Evolutionary conservation across 2,113 vertebrate genomes (phyloP).

Genomic region (Edolisoma coerulescens): DNA sequence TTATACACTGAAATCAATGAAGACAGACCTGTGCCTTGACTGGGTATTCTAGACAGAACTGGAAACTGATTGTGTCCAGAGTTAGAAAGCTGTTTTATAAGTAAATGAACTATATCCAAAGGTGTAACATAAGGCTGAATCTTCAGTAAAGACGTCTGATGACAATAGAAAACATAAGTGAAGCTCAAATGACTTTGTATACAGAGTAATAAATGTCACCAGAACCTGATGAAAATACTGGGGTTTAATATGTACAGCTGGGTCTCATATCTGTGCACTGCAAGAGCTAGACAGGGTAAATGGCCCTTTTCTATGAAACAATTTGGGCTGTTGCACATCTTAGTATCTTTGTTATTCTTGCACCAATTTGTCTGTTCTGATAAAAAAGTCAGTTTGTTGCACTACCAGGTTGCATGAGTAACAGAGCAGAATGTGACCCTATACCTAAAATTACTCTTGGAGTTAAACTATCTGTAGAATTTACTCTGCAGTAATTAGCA

Average conservation of each 20-base stretch:
- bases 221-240: constrained; percentile 49
- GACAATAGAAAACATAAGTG: constrained; percentile 5
- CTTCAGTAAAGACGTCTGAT: constrained; percentile 10
- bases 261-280: constrained; percentile 23
- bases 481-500: constrained; percentile 67
- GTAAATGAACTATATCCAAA: background rate
- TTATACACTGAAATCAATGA: constrained; percentile 18
- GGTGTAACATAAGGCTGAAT: constrained; percentile 3
- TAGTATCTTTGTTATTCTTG: constrained; percentile 2
- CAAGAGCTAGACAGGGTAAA: constrained; percentile 40
- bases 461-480: constrained; percentile 64
- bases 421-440: constrained; percentile 51
- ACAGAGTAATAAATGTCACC: constrained; percentile 19
- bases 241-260: constrained; percentile 4
- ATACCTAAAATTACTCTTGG: constrained; percentile 60
- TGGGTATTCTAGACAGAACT: background rate
- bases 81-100: background rate
- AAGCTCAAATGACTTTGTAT: constrained; percentile 37
- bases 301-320: background rate
- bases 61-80: background rate
- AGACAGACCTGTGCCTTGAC: constrained; percentile 31
- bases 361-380: background rate
- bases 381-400: constrained; percentile 15
- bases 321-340: constrained; percentile 21
- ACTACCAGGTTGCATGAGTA: constrained; percentile 23